phyloP scores from a whole-genome alignment of 1,140 invertebrate genomes.

The Hypsibius dujardini region DNA sequence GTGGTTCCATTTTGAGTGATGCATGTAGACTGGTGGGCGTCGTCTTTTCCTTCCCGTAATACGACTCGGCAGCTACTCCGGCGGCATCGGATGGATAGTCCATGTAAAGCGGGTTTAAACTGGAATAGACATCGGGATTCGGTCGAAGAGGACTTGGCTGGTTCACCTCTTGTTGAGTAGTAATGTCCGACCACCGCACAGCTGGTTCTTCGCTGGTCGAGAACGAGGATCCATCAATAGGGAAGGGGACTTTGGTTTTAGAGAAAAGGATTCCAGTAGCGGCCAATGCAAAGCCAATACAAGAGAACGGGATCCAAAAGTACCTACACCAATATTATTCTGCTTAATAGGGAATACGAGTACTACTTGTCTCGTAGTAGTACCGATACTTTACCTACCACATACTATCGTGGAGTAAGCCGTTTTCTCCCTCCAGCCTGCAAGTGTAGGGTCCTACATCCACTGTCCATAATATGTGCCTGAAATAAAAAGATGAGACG shows the following conservation, averaged over 20 bases:
- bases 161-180: not conserved
- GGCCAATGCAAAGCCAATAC: not conserved
- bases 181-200: too few relatives aligned
- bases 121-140: not conserved
- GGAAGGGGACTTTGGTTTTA: too few relatives aligned
- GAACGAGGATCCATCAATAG: too few relatives aligned
- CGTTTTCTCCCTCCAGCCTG: not conserved
- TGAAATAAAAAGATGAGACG: not conserved
- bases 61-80: not conserved
- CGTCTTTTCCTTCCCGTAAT: too few relatives aligned
- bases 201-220: too few relatives aligned
- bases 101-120: not conserved
- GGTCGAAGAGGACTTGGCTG: not conserved
- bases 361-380: too few relatives aligned
- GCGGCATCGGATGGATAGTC: not conserved
- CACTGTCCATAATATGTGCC: not conserved
- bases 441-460: not conserved
- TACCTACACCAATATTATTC: not conserved
- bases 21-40: not conserved
- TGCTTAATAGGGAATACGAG: not conserved
- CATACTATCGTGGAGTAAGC: conserved; percentile 1
- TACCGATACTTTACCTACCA: not conserved
- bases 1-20: not conserved
- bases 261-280: not conserved
- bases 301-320: not conserved